Evolutionary conservation across 2,797 vertebrate species (phyloP).

Genomic region (Balearica regulorum): DNA sequence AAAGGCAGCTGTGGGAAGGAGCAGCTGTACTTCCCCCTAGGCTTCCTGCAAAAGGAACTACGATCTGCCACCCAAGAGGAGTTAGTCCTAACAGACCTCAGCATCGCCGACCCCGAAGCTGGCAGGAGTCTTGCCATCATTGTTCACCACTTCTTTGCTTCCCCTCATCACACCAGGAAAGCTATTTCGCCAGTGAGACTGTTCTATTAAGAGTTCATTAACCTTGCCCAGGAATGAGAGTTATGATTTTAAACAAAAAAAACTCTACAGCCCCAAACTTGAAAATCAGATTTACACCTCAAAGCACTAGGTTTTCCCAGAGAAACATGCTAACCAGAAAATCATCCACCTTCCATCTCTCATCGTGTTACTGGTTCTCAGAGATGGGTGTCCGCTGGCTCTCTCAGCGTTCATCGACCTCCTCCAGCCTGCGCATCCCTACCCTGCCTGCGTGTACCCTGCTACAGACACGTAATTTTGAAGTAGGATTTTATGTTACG

Average conservation of each 20-base stretch:
- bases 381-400: not conserved
- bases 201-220: not conserved
- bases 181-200: not conserved
- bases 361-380: not conserved
- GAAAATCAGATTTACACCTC: not conserved
- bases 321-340: not conserved
- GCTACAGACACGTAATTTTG: not conserved
- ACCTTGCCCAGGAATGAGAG: not conserved
- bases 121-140: not conserved
- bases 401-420: not conserved
- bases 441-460: not conserved
- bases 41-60: not conserved
- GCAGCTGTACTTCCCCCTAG: not conserved
- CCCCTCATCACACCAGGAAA: not conserved
- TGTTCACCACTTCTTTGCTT: not conserved
- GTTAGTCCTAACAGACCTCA: not conserved
- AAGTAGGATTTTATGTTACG: not conserved
- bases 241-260: not conserved
- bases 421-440: not conserved
- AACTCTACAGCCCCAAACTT: not conserved
- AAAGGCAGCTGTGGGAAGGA: not conserved
- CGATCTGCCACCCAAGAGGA: not conserved
- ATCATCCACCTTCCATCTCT: not conserved
- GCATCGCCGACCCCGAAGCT: not conserved
- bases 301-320: not conserved